Conservation (phyloP, 2,888 invertebrate species). For the Drosophila lutescens region DNA sequence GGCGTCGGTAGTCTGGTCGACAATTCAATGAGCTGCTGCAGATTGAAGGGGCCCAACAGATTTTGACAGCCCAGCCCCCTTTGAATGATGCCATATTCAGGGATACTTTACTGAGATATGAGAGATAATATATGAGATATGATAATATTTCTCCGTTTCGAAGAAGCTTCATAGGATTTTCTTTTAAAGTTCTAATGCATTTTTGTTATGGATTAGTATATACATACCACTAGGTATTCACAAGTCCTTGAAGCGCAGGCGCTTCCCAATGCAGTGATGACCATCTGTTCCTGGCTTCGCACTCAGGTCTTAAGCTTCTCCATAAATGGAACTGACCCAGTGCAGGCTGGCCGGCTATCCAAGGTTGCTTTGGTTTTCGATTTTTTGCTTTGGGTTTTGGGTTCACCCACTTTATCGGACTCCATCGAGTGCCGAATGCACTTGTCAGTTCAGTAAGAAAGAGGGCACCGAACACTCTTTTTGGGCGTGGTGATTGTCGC, state of each 20-base stretch:
- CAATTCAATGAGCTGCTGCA: slow-evolving; percentile 61
- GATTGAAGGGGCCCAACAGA: slow-evolving; percentile 18
- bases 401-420: slow-evolving; percentile 37
- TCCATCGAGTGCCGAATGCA: slow-evolving; percentile 8
- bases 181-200: background rate
- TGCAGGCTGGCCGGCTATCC: slow-evolving; percentile 25
- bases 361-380: slow-evolving; percentile 10
- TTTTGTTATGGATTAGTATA: background rate
- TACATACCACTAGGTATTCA: too few relatives aligned
- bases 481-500: slow-evolving; percentile 41
- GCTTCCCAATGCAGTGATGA: slow-evolving; percentile 40
- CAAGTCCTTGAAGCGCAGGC: too few relatives aligned
- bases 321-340: slow-evolving; percentile 58
- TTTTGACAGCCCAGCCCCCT: slow-evolving; percentile 7
- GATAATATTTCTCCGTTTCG: too few relatives aligned
- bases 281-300: slow-evolving; percentile 58
- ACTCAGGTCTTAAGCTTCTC: slow-evolving; percentile 26
- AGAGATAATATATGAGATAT: too few relatives aligned
- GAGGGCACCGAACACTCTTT: slow-evolving; percentile 4
- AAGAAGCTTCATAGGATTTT: too few relatives aligned
- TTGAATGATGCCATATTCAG: slow-evolving; percentile 7
- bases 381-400: background rate
- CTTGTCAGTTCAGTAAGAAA: background rate
- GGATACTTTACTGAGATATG: background rate
- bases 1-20: slow-evolving; percentile 40